These are phyloP conservation scores for Xenops minutus DNA, from an alignment of 2,797 vertebrate species.

Conservation along the genomic window DNA sequence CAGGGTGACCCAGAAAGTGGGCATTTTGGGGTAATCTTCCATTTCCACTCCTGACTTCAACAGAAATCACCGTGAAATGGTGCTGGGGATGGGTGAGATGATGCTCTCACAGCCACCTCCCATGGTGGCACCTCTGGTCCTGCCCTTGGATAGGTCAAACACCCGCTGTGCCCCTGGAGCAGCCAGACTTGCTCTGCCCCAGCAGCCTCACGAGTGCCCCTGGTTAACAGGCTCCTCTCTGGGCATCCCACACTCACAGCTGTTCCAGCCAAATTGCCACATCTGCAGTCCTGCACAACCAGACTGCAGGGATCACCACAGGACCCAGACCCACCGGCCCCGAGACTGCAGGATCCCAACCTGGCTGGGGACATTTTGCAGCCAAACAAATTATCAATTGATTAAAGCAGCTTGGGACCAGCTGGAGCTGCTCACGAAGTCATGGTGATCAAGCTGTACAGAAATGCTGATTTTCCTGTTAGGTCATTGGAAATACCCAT, in stretches of 20 bases:
- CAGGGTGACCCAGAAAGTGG: background rate
- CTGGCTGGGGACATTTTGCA: background rate
- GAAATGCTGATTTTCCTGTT: background rate
- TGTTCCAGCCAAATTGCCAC: background rate
- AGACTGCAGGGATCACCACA: background rate
- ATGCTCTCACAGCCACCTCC: background rate
- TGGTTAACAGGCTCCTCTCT: background rate
- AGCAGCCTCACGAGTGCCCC: accelerated
- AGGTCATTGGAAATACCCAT: constrained; percentile 51
- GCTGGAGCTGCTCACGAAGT: background rate
- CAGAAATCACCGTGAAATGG: accelerated
- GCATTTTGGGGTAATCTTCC: background rate
- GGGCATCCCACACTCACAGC: background rate
- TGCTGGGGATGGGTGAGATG: background rate
- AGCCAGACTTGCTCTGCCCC: background rate
- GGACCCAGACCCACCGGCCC: background rate
- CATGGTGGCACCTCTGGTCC: background rate
- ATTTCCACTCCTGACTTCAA: background rate
- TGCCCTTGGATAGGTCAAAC: background rate
- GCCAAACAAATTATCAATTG: background rate
- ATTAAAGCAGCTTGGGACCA: background rate
- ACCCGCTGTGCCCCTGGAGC: background rate
- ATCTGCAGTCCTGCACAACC: background rate
- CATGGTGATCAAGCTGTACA: background rate
- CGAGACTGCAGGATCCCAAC: accelerated